These are phyloP conservation scores for Xestia ashworthii DNA, from an alignment of 2,888 invertebrate species.

Conservation along the genomic window DNA sequence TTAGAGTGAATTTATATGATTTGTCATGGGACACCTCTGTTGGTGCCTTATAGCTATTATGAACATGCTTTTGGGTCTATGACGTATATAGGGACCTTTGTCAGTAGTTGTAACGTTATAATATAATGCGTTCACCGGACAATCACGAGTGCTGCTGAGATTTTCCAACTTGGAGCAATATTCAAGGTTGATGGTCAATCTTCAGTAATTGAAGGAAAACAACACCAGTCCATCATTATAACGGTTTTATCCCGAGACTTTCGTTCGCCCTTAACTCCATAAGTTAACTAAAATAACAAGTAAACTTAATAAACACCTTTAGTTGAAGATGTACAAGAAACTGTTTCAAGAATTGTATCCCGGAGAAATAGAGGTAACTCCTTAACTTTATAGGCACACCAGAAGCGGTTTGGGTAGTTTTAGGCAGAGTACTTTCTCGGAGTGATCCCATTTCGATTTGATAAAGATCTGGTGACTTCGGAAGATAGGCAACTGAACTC, in stretches of 20 bases:
- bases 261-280: not conserved
- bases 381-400: no score
- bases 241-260: not conserved
- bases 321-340: not conserved
- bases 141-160: not conserved
- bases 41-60: not conserved
- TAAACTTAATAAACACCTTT: not conserved
- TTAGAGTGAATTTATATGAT: slow-evolving; percentile 43
- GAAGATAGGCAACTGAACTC: no score
- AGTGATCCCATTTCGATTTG: no score
- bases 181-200: not conserved
- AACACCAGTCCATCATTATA: not conserved
- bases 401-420: no score
- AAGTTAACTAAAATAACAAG: not conserved
- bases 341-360: no score
- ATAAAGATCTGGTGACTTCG: no score
- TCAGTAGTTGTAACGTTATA: not conserved
- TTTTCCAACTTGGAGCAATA: not conserved
- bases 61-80: no score
- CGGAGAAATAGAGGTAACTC: no score
- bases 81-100: no score
- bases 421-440: no score
- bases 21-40: slow-evolving; percentile 27
- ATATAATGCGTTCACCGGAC: no score
- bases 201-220: not conserved